These are phyloP conservation scores for Silurus aristotelis DNA, from an alignment of 2,797 vertebrate genomes.

Conservation along the genomic window DNA sequence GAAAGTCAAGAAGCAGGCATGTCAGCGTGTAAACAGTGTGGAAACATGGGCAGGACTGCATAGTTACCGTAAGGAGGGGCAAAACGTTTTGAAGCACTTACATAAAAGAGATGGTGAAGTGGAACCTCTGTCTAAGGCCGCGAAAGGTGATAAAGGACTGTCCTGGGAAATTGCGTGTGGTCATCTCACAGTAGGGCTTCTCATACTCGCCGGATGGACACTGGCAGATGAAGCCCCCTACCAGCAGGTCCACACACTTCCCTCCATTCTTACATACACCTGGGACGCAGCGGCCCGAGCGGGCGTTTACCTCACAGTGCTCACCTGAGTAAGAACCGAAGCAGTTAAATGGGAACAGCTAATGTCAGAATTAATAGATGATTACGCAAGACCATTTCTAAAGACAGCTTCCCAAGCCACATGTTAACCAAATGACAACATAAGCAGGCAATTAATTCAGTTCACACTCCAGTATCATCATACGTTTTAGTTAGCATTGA, in stretches of 20 bases:
- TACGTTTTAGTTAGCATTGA: neutral
- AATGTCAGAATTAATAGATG: neutral
- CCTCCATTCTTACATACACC: slow-evolving; percentile 95
- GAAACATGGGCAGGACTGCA: slow-evolving; percentile 32
- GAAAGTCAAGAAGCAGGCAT: slow-evolving; percentile 30
- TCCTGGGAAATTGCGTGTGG: slow-evolving; percentile 92
- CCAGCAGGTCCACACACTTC: slow-evolving; percentile 87
- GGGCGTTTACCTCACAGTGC: slow-evolving; percentile 86
- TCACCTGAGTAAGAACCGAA: slow-evolving; percentile 77
- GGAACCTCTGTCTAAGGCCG: slow-evolving; percentile 93
- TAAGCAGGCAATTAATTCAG: neutral
- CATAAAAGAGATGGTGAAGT: slow-evolving; percentile 93
- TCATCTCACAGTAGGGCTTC: slow-evolving; percentile 95
- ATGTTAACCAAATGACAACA: neutral
- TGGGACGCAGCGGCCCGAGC: slow-evolving; percentile 84
- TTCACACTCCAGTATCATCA: neutral
- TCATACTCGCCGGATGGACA: slow-evolving; percentile 86
- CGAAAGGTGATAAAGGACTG: slow-evolving; percentile 96
- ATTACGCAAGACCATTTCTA: neutral
- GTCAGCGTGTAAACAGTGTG: slow-evolving; percentile 24
- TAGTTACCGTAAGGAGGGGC: slow-evolving; percentile 24
- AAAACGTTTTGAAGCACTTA: slow-evolving; percentile 69
- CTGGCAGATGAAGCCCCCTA: slow-evolving; percentile 91
- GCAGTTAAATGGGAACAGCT: neutral
- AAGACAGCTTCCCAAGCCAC: neutral